Conservation (phyloP, 2,888 invertebrate species). For the Tethea ocularis region DNA sequence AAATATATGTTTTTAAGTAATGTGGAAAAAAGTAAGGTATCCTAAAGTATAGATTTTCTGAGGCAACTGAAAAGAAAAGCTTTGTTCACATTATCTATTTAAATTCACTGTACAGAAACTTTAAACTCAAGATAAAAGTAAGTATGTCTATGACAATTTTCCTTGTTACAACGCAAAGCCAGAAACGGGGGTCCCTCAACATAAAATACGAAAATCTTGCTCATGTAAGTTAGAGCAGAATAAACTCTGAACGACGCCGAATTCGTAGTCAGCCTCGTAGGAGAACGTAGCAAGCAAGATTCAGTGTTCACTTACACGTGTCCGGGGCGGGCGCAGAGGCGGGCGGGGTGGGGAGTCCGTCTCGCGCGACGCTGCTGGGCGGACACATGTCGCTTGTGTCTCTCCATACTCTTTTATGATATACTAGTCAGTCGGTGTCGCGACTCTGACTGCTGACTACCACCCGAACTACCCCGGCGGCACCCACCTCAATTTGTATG, state of each 20-base stretch:
- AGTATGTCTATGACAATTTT: slow-evolving; percentile 31
- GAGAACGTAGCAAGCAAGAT: slow-evolving; percentile 58
- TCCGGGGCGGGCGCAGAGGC: slow-evolving; percentile 40
- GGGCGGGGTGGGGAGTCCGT: slow-evolving; percentile 39
- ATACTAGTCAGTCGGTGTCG: slow-evolving; percentile 53
- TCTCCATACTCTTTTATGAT: slow-evolving; percentile 58
- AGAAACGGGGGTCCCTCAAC: slow-evolving; percentile 57
- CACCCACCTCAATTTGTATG: slow-evolving; percentile 72
- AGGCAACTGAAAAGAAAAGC: no score
- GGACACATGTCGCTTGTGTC: slow-evolving; percentile 67
- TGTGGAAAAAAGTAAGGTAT: no score
- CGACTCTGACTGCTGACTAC: slow-evolving; percentile 31
- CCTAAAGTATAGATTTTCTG: no score
- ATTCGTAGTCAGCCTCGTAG: slow-evolving; percentile 56
- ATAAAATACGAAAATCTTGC: slow-evolving; percentile 63
- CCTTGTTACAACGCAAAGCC: slow-evolving; percentile 41
- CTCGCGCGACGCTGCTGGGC: slow-evolving; percentile 60
- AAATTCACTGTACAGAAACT: slow-evolving; percentile 6
- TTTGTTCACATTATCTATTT: no score
- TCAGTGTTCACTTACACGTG: slow-evolving; percentile 69
- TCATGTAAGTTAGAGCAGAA: slow-evolving; percentile 72
- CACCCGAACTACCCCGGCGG: slow-evolving; percentile 14
- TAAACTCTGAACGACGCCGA: slow-evolving; percentile 67
- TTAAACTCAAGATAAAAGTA: slow-evolving; percentile 8
- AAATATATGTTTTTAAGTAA: no score